phyloP scores from a whole-genome alignment of 2,113 vertebrate species.

The Nerophis ophidion region DNA sequence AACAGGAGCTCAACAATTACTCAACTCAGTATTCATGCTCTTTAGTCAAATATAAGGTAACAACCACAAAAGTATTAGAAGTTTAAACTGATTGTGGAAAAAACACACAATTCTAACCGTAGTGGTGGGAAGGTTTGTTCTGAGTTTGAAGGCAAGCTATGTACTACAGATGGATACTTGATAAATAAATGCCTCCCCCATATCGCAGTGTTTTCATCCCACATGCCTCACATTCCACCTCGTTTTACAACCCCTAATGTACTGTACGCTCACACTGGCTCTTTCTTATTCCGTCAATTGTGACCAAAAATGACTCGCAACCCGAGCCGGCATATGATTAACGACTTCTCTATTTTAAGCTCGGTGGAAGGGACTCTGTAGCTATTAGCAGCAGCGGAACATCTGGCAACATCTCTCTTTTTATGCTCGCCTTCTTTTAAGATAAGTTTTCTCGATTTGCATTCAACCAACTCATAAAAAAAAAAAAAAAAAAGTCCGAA shows the following conservation, averaged over 20 bases:
- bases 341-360: constrained; percentile 46
- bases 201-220: constrained; percentile 70
- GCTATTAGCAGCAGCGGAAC: constrained; percentile 32
- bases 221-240: constrained; percentile 63
- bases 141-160: constrained; percentile 54
- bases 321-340: constrained; percentile 38
- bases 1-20: too few relatives aligned
- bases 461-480: constrained; percentile 21
- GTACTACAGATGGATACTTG: constrained; percentile 65
- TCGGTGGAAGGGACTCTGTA: constrained; percentile 9
- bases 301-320: constrained; percentile 59
- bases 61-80: neutral
- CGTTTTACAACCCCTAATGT: constrained; percentile 69
- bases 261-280: constrained; percentile 37
- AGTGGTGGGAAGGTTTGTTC: constrained; percentile 26
- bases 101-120: too few relatives aligned
- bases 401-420: constrained; percentile 24
- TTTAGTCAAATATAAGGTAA: neutral
- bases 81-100: neutral
- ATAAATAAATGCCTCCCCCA: constrained; percentile 63
- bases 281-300: constrained; percentile 60
- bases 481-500: constrained; percentile 10
- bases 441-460: neutral
- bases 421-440: neutral
- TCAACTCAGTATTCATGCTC: too few relatives aligned